Evolutionary conservation across 2,888 invertebrate species (phyloP), one percentile per base, ranked within the genome.

Genomic region (Anthophora plumipes): DNA sequence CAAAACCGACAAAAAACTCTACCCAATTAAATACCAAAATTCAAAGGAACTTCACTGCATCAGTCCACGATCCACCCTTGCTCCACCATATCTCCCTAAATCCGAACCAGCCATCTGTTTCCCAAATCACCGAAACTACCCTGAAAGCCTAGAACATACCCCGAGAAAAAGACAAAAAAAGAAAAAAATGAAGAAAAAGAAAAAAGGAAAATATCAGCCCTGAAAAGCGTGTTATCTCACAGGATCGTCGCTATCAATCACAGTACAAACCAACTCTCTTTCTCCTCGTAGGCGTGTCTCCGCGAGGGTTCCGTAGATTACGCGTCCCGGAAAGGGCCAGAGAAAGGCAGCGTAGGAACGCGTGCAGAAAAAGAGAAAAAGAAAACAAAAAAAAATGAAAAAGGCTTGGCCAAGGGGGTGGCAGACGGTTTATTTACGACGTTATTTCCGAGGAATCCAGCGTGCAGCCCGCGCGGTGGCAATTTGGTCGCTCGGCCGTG

Each of bases 401-500:
- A 31, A 4, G 52, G 20, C 12, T 14, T 41, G 20, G 6, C 31
- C 22, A 9, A 68, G 55, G 69, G 80, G 68, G 25, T 69, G 69
- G 82, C 60, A 76, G 74, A 73, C 74, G 73, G 68, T 85, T 87
- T 87, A 87, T 87, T 87, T 86, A 87, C 83, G 87, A 86, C 83
- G 83, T 86, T 86, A 86, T 85, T 87, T 84, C 85, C 85, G 83
- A 86, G 83, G 86, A 87, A 86, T 87, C 61, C 80, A 59, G 54
- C 80, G 69, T 69, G 70, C 66, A 73, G 77, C 46, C 59, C 75
- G 80, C 81, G 77, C 86, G 78, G 86, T 86, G 86, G 86, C 86
- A 87, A 87, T 87, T 87, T 87, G 85, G 86, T 82, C 85, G 80
- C 71, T 74, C 71, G 85, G 75, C 70, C 85, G 82, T 87, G 86